Percentiles rank a stretch among this genome's conserved stretches.
These are phyloP conservation scores for Amphiprion ocellaris DNA, from an alignment of 2,113 vertebrate genomes.

Conservation along the genomic window DNA sequence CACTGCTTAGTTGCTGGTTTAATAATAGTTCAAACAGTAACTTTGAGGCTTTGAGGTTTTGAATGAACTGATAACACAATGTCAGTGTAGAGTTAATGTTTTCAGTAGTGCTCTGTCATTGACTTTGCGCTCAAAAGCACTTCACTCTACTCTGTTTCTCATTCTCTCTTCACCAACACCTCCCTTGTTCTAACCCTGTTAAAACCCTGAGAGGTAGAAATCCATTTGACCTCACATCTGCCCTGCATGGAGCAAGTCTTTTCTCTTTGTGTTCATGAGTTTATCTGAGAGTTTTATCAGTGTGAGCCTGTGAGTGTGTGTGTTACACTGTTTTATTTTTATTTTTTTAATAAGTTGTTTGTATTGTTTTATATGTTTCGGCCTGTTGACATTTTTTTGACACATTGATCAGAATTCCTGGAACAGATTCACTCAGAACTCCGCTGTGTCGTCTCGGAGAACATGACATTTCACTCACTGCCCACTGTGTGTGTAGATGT, in stretches of 20 bases:
- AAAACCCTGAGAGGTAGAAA: conserved; percentile 67
- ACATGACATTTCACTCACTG: conserved; percentile 52
- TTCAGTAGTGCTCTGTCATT: conserved; percentile 57
- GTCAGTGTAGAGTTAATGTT: conserved; percentile 36
- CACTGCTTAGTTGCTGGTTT: not conserved
- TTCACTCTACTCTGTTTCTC: conserved; percentile 38
- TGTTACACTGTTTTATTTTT: conserved; percentile 44
- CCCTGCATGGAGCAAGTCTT: conserved; percentile 37
- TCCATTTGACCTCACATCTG: conserved; percentile 67
- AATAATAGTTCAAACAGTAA: conserved; percentile 16
- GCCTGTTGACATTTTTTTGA: conserved; percentile 67
- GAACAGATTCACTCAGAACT: conserved; percentile 55
- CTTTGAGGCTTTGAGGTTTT: conserved; percentile 24
- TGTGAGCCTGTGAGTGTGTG: not conserved
- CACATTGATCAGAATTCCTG: conserved; percentile 63
- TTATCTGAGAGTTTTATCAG: conserved; percentile 30
- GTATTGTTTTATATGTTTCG: conserved; percentile 46
- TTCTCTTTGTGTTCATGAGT: conserved; percentile 41
- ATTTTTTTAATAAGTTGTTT: not conserved
- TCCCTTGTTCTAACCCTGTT: conserved; percentile 36
- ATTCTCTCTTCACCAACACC: conserved; percentile 22
- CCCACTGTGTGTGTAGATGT: conserved; percentile 22
- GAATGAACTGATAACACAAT: conserved; percentile 46
- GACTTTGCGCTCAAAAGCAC: conserved; percentile 58
- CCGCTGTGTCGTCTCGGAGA: conserved; percentile 43